phyloP scores from a whole-genome alignment of 1,140 invertebrate species.

The Aphelinus certus region DNA sequence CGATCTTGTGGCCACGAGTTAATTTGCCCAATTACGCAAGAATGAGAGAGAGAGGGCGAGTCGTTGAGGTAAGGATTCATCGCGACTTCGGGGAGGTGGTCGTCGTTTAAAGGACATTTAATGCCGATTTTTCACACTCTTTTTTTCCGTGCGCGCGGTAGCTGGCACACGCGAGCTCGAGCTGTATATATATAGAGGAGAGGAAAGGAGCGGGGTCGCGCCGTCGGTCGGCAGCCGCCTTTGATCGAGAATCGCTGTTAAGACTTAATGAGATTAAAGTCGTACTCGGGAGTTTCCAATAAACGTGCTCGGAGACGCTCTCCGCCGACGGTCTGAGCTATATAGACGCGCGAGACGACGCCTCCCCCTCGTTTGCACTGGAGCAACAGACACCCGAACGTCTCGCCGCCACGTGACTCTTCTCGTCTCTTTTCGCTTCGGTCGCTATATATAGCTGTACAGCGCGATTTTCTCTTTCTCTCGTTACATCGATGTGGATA shows the following conservation, averaged over 20 bases:
- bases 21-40: neutral
- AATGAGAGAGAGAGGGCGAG: neutral
- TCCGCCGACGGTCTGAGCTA: slow-evolving; percentile 6
- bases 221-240: slow-evolving; percentile 10
- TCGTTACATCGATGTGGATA: too few relatives aligned
- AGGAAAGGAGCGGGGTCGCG: neutral
- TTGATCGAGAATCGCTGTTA: slow-evolving; percentile 36
- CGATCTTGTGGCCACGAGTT: neutral
- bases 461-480: too few relatives aligned
- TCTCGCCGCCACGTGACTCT: slow-evolving; percentile 12
- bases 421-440: neutral
- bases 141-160: neutral
- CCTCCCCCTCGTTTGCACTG: neutral
- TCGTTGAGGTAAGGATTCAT: neutral
- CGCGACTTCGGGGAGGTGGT: neutral
- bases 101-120: slow-evolving; percentile 38
- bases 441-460: too few relatives aligned
- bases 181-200: neutral
- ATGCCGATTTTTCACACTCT: slow-evolving; percentile 28
- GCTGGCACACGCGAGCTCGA: neutral
- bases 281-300: slow-evolving; percentile 29
- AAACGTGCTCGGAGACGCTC: slow-evolving; percentile 5
- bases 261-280: slow-evolving; percentile 40
- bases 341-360: slow-evolving; percentile 2
- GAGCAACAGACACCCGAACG: slow-evolving; percentile 6